Base-by-base conservation (phyloP, 2,888 invertebrate genomes). In the Pteria penguin region DNA sequence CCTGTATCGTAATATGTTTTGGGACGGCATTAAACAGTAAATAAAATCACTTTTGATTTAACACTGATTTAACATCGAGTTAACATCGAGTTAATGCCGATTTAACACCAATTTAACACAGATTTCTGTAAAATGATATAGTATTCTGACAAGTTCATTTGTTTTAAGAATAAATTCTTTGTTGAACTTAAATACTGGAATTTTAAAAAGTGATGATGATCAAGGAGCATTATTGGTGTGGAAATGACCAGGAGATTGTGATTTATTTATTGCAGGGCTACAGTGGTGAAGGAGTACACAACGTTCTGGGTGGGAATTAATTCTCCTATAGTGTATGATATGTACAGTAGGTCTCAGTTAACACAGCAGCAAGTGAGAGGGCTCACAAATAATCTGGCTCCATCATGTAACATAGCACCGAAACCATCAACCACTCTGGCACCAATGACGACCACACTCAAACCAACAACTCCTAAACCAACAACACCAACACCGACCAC, bases 241-340 rank as follows among this genome's bases (percentile, higher is more conserved):
- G 8, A 45, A 45, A 8, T 45, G 45, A 11, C 45, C 22, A 31
- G 11, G 61, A 61, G 18, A 36, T 36, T 63, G 22, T 32, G 4
- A 22, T 45, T 66, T 29, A 22, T 62, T 4, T 52, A 22, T 62
- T 80, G 14, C 82, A 88, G 88, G 52, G 85, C 86, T 2, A 84
- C 87, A 0, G 82, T 88, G 55, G 85, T 87, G 2, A 80, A 86
- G 73, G 76, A 82, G 11, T 83, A 76, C 60, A 83, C 69, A 18
- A 85, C 80, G 26, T 86, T 80, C 75, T 88, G 88, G 88, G 82
- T 82, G 5, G 82, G 78, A 8, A 83, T 87, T 5, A 83, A 84
- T 58, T 88, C 88, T 2, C 87, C 86, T 4, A 85, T 88, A n/a
- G 81, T 88, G 8, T 82, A 81, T 67, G 88, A 87, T 70, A 80